Evolutionary conservation across 2,888 invertebrate species (phyloP).

Genomic region (Pyrrhia umbra): DNA sequence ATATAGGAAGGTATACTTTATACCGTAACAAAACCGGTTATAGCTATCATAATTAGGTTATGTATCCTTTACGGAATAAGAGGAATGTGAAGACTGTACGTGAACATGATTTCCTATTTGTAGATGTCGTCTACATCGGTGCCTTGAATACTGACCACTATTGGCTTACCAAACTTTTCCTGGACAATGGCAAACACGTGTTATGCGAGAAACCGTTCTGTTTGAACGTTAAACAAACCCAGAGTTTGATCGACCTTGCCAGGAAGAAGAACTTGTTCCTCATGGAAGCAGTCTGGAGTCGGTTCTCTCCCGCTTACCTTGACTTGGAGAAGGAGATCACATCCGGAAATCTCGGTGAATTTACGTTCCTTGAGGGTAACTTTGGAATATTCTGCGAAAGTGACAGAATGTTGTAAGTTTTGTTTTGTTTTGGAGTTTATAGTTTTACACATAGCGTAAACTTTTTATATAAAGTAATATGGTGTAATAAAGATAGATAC

Average conservation of each 20-base stretch:
- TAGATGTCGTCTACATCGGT: slow-evolving; percentile 97
- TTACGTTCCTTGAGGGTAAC: slow-evolving; percentile 91
- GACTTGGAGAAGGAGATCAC: slow-evolving; percentile 92
- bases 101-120: too few relatives aligned
- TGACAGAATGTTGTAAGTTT: slow-evolving; percentile 75
- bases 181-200: slow-evolving; percentile 96
- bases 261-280: slow-evolving; percentile 93
- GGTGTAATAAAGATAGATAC: too few relatives aligned
- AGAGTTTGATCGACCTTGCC: slow-evolving; percentile 92
- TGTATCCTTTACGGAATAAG: too few relatives aligned
- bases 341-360: slow-evolving; percentile 92
- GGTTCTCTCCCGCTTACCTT: slow-evolving; percentile 94
- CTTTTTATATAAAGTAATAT: too few relatives aligned
- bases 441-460: too few relatives aligned
- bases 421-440: too few relatives aligned
- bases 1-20: too few relatives aligned
- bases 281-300: slow-evolving; percentile 98
- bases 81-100: too few relatives aligned
- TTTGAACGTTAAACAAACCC: slow-evolving; percentile 93
- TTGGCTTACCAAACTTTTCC: slow-evolving; percentile 92
- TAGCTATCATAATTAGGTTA: too few relatives aligned
- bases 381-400: slow-evolving; percentile 92
- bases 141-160: slow-evolving; percentile 94
- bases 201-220: slow-evolving; percentile 97
- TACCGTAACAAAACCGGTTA: too few relatives aligned